Base-by-base conservation (phyloP, 2,888 invertebrate species). In the Helobdella robusta region DNA sequence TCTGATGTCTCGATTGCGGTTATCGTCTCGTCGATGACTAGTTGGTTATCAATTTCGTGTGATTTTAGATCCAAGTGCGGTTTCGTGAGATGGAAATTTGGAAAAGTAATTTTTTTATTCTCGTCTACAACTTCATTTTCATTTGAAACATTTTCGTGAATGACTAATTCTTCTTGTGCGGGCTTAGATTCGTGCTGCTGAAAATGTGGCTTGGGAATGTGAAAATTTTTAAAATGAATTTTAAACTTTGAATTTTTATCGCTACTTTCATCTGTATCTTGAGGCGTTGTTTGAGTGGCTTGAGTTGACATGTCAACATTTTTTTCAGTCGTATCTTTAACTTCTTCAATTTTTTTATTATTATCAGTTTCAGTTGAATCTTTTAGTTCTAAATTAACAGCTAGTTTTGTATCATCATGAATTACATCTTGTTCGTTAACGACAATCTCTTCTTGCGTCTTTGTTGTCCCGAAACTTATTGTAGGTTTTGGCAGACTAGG, bases 371-470 rank as follows among this genome's bases (percentile, higher is more conserved):
- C n/a, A n/a, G n/a, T n/a, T n/a, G n/a, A n/a, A n/a, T n/a, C n/a
- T n/a, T n/a, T n/a, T n/a, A n/a, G n/a, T n/a, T n/a, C n/a, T n/a
- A n/a, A n/a, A n/a, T n/a, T n/a, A 30, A 6, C 28, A n/a, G n/a
- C 11, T 4, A 30, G 30, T 25, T 11, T 56, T 3, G 25, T 30
- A n/a, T n/a, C 28, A 4, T 56, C 56, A 30, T 28, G 28, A 6
- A 56, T 50, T n/a, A 28, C 34, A 4, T 30, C 32, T 50, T 18
- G n/a, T 3, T 50, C 20, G 15, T 48, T 25, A n/a, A 32, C 34
- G 30, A 59, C 36, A 6, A 59, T 36, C 36, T 59, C 59, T 3
- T 62, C 50, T 48, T 62, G 48, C n/a, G 36, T 48, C 8, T 62
- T 2, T 5, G 28, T 32, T 30, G 56, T n/a, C n/a, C 25, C 56